These are phyloP conservation scores for Pantherophis vulpinus DNA, from an alignment of 2,797 vertebrate genomes.

Conservation along the genomic window DNA sequence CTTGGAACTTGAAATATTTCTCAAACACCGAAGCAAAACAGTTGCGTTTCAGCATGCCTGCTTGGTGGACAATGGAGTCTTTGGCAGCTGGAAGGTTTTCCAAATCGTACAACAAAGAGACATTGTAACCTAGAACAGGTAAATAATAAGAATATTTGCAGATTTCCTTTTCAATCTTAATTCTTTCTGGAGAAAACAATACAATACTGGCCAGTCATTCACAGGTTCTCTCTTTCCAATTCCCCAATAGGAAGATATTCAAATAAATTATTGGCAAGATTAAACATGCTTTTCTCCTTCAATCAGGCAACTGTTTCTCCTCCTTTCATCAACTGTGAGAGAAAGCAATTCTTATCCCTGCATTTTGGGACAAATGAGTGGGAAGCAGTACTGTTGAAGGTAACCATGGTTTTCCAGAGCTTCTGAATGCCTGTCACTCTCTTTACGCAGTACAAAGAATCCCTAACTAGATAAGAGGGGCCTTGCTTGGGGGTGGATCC, in stretches of 20 bases:
- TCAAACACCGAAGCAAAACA: conserved; percentile 98
- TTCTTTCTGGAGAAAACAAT: not conserved
- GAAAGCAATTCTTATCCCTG: conserved; percentile 35
- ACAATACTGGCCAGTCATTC: not conserved
- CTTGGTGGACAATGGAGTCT: conserved; percentile 90
- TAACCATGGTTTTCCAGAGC: conserved; percentile 68
- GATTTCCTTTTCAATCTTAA: not conserved
- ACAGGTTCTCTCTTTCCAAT: not conserved
- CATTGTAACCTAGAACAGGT: conserved; percentile 86
- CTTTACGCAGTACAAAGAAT: conserved; percentile 55
- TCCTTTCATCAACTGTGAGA: conserved; percentile 25
- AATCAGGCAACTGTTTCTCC: not conserved
- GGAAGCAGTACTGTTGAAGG: conserved; percentile 65
- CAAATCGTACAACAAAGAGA: conserved; percentile 94
- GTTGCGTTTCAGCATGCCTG: conserved; percentile 97
- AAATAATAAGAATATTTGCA: conserved; percentile 5
- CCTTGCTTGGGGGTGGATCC: conserved; percentile 27
- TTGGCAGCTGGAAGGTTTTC: conserved; percentile 88
- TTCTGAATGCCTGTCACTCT: conserved; percentile 37
- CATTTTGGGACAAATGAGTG: conserved; percentile 50
- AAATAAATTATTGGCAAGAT: not conserved
- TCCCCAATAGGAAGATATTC: conserved; percentile 3
- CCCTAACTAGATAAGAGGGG: conserved; percentile 31
- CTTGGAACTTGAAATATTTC: conserved; percentile 98
- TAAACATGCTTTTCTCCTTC: not conserved